Evolutionary conservation across 2,888 invertebrate genomes (phyloP), one percentile per base, ranked within the genome.

Genomic region (Lasius fuliginosus): DNA sequence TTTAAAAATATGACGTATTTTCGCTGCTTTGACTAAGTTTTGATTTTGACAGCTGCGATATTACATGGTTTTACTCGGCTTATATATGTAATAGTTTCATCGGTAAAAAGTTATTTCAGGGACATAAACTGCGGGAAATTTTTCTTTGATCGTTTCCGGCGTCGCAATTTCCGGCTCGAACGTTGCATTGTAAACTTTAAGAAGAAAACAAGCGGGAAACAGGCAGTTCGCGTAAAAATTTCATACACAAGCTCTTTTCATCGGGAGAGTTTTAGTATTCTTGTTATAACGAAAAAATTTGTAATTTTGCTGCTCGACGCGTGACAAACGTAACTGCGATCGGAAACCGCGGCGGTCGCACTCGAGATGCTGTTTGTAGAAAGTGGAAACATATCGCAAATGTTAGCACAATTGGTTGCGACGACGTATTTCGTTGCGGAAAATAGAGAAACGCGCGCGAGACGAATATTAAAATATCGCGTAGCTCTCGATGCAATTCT

Each of bases 361-460:
- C 58, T 30, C 73, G 56, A 76, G 76, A 76, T 15, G 27, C 60
- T 81, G 74, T 81, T 81, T 81, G 74, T 74, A 81, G 79, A 81
- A 81, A 81, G 79, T 73, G 74, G 60, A 73, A 74, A 27, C 79
- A 74, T 60, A 79, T 79, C 27, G 79, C 42, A 79, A 79, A 81
- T 81, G 79, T 81, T 81, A 60, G 79, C 74, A 81, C 79, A 81
- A 81, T 81, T 81, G 79, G 79, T 42, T 46, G 58, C 46, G 79
- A 23, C 58, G 42, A 58, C 74, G 60, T 77, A 71, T 46, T 46
- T 60, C 79, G 79, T 53, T 53, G 49, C 79, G 79, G 79, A 81
- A 79, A 81, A 74, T 81, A 73, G 79, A 79, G 79, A 73, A 79
- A 60, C 60, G 27, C 18, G 53, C 27, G 69, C 40, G 40, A 69